Evolutionary conservation across 2,113 vertebrate genomes (phyloP).

Genomic region (Xiphophorus maculatus): DNA sequence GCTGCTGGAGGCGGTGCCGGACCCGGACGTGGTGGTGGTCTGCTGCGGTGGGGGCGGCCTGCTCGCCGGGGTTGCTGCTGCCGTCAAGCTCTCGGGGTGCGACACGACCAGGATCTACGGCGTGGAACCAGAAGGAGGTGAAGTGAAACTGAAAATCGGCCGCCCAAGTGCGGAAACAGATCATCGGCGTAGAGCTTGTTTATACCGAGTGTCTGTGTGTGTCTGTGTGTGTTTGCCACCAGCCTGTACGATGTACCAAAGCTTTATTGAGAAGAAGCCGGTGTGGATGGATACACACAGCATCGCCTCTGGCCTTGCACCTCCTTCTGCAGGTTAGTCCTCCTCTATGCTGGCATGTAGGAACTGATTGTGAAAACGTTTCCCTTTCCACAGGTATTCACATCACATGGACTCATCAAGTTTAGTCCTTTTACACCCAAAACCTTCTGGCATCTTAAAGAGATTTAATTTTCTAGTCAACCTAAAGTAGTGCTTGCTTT

Average conservation of each 20-base stretch:
- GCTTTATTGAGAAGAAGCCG: constrained; percentile 78
- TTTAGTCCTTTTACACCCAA: background rate
- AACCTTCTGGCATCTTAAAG: background rate
- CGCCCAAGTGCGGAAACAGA: constrained; percentile 31
- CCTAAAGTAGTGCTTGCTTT: background rate
- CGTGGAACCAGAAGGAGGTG: constrained; percentile 83
- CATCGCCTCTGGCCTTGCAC: constrained; percentile 80
- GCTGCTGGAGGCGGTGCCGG: constrained; percentile 72
- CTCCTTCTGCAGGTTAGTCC: constrained; percentile 73
- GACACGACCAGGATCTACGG: constrained; percentile 77
- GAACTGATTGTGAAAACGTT: background rate
- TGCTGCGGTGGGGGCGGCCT: constrained; percentile 81
- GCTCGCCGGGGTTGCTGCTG: constrained; percentile 78
- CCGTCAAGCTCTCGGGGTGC: constrained; percentile 78
- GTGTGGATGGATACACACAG: constrained; percentile 80
- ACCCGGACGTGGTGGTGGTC: constrained; percentile 80
- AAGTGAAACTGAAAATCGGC: background rate
- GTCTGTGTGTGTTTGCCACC: constrained; percentile 15
- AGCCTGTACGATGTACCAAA: constrained; percentile 83
- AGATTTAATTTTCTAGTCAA: background rate
- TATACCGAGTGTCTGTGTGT: background rate
- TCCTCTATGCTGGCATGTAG: background rate
- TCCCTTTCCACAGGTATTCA: too few species aligned
- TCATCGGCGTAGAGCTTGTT: background rate
- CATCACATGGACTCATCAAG: background rate